A percentile compares a stretch with the other conserved stretches of the same genome.
These are phyloP conservation scores for Hapalemur alaotrensis DNA, from an alignment of 2,797 vertebrate species.

Conservation along the genomic window DNA sequence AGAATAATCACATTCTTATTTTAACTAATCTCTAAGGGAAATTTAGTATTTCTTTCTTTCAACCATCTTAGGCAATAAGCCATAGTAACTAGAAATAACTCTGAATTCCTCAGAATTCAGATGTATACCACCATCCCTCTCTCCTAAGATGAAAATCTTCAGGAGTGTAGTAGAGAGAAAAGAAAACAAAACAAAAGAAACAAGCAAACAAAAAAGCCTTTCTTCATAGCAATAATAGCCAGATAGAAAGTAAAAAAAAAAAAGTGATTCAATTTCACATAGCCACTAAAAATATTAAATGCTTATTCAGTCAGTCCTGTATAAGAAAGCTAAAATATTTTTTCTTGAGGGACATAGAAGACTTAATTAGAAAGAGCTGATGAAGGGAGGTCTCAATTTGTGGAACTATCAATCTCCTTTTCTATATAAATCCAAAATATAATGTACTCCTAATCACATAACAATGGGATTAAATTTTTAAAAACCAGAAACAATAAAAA, in stretches of 20 bases:
- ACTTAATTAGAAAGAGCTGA: neutral
- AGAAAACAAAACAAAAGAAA: neutral
- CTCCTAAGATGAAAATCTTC: neutral
- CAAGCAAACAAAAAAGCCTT: neutral
- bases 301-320: neutral
- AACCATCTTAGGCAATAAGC: neutral
- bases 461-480: neutral
- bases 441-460: neutral
- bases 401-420: neutral
- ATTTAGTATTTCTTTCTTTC: neutral
- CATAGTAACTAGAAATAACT: neutral
- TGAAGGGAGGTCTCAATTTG: neutral
- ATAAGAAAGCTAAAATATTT: neutral
- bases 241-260: neutral
- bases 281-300: neutral
- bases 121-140: neutral
- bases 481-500: neutral
- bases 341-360: neutral
- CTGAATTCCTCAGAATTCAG: neutral
- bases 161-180: neutral
- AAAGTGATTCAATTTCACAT: neutral
- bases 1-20: neutral
- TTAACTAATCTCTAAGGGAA: neutral
- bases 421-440: neutral
- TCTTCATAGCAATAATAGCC: neutral